Percentiles rank a stretch among this genome's conserved stretches.
Conservation (phyloP, 2,113 vertebrate genomes). For the Oplegnathus fasciatus region DNA sequence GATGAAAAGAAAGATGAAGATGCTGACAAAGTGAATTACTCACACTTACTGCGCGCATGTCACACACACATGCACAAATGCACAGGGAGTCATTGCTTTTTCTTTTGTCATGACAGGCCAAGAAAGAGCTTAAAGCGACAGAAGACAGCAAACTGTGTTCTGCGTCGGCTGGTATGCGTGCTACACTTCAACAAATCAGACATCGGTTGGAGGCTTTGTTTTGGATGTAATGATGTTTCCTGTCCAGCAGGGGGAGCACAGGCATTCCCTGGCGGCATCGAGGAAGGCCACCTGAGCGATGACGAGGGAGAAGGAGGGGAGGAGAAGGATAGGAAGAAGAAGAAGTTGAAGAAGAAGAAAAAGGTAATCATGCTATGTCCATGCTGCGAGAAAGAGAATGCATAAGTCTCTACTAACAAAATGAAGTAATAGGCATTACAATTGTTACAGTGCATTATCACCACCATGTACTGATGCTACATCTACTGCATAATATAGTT, state of each 20-base stretch:
- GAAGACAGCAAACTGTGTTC: constrained; percentile 11
- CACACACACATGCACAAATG: background rate
- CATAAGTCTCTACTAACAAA: background rate
- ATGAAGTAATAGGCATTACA: too few species aligned
- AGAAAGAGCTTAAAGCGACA: constrained; percentile 23
- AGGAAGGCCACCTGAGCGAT: constrained; percentile 67
- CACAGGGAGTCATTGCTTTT: background rate
- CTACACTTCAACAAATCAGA: background rate
- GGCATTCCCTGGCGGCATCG: background rate
- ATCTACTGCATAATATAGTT: background rate
- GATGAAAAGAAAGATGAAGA: constrained; percentile 34
- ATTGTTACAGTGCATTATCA: background rate
- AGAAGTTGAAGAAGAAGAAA: constrained; percentile 65
- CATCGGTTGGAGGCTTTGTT: background rate
- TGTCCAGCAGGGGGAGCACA: constrained; percentile 34
- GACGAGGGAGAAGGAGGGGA: constrained; percentile 70
- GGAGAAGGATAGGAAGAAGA: constrained; percentile 51
- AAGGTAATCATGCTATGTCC: constrained; percentile 22
- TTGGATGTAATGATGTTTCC: constrained; percentile 8
- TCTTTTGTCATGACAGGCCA: constrained; percentile 29
- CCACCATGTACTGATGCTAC: background rate
- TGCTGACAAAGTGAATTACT: constrained; percentile 55
- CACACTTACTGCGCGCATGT: too few species aligned
- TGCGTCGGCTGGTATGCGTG: constrained; percentile 29
- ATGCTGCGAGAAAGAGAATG: too few species aligned